phyloP scores from a whole-genome alignment of 2,113 vertebrate species.

The Eulemur macaco region DNA sequence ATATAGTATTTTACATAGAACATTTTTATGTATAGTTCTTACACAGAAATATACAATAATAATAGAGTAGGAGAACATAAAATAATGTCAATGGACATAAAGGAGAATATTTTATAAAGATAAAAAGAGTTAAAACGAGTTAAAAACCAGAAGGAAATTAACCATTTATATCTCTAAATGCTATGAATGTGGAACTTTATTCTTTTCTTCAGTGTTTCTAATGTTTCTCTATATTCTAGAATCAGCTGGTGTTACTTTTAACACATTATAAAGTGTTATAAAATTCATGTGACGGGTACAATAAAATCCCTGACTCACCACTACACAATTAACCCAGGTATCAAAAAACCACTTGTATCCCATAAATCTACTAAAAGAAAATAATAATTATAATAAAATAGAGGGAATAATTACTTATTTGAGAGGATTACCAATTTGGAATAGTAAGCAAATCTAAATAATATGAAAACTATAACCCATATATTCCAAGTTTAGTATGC shows the following conservation, averaged over 20 bases:
- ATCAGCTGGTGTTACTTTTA: neutral
- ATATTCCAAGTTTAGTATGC: neutral
- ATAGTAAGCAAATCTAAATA: neutral
- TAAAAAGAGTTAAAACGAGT: neutral
- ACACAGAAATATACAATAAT: neutral
- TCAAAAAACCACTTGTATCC: too few relatives aligned
- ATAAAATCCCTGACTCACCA: too few relatives aligned
- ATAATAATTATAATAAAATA: too few relatives aligned
- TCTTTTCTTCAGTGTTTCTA: neutral
- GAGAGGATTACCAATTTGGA: neutral
- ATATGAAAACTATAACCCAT: neutral
- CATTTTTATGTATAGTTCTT: neutral
- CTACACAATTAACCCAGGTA: too few relatives aligned
- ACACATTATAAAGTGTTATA: neutral
- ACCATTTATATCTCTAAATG: neutral
- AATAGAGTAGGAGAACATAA: neutral
- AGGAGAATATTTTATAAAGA: neutral
- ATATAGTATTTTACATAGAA: neutral
- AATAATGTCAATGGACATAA: neutral
- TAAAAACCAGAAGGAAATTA: neutral
- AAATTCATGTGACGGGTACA: neutral
- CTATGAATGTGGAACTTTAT: neutral
- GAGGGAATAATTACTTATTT: neutral
- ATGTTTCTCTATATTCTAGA: neutral
- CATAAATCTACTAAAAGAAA: too few relatives aligned